These are phyloP conservation scores for Andrena dorsata DNA, from an alignment of 2,888 invertebrate genomes.

Conservation along the genomic window DNA sequence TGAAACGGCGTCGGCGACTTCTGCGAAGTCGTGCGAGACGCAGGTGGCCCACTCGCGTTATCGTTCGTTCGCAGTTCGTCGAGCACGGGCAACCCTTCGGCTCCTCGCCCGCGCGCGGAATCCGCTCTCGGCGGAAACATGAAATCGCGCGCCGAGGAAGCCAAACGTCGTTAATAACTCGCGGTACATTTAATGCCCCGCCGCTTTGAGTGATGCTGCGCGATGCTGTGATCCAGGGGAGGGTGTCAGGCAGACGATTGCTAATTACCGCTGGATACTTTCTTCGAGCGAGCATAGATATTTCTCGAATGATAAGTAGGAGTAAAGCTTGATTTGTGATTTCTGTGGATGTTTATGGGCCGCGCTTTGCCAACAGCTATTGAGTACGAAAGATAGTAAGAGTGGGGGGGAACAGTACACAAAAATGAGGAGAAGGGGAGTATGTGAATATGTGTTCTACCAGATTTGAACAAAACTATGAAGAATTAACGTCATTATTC, in stretches of 20 bases:
- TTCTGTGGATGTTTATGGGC: too few relatives aligned
- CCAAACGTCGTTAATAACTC: constrained; percentile 79
- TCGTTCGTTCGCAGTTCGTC: constrained; percentile 67
- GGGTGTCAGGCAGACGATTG: constrained; percentile 25
- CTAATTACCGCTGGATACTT: constrained; percentile 41
- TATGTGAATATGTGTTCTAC: too few relatives aligned
- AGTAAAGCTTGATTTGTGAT: background rate
- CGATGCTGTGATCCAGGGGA: constrained; percentile 30
- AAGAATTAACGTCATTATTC: constrained; percentile 24
- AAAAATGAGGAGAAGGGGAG: too few relatives aligned
- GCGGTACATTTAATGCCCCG: constrained; percentile 77
- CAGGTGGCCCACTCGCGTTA: constrained; percentile 61
- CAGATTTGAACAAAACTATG: too few relatives aligned
- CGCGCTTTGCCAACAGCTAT: too few relatives aligned
- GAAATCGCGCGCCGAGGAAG: constrained; percentile 74
- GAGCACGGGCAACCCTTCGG: constrained; percentile 63
- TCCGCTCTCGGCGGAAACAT: constrained; percentile 72
- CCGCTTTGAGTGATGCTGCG: constrained; percentile 51
- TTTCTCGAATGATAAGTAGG: background rate
- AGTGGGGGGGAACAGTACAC: too few relatives aligned
- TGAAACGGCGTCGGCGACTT: constrained; percentile 44
- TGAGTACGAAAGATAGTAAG: too few relatives aligned
- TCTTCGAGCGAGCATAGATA: background rate
- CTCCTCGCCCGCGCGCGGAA: constrained; percentile 16
- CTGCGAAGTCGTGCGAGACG: constrained; percentile 55